These are phyloP conservation scores for Momotus momota DNA, from an alignment of 2,797 vertebrate species.

Conservation along the genomic window DNA sequence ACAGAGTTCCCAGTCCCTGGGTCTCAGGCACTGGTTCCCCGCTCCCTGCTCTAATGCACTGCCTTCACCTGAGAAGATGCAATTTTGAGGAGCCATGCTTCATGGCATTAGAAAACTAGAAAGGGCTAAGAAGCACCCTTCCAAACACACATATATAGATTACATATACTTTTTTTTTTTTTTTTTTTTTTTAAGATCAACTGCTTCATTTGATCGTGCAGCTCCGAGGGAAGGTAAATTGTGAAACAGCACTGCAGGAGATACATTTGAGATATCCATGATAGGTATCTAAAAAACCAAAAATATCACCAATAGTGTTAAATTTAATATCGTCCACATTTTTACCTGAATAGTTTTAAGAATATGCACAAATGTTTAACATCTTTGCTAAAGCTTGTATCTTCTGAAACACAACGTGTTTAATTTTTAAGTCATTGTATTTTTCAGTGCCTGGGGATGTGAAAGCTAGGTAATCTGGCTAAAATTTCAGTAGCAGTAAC, in stretches of 20 bases:
- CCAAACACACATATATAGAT: neutral
- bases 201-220: neutral
- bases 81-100: neutral
- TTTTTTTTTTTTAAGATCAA: neutral
- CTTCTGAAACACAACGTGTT: neutral
- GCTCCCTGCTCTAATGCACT: accelerated
- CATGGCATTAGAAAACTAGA: neutral
- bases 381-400: neutral
- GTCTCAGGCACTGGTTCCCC: neutral
- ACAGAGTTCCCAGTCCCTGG: neutral
- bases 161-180: neutral
- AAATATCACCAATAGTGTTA: neutral
- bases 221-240: neutral
- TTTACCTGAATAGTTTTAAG: neutral
- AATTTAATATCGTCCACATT: neutral
- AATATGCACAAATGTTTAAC: neutral
- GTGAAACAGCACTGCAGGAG: neutral
- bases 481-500: neutral
- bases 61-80: neutral
- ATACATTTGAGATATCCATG: neutral
- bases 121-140: neutral
- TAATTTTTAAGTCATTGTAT: neutral
- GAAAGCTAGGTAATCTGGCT: neutral
- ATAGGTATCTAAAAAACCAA: neutral
- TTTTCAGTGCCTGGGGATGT: neutral